Conservation (phyloP, 2,888 invertebrate species). For the Perithous albicinctus region DNA sequence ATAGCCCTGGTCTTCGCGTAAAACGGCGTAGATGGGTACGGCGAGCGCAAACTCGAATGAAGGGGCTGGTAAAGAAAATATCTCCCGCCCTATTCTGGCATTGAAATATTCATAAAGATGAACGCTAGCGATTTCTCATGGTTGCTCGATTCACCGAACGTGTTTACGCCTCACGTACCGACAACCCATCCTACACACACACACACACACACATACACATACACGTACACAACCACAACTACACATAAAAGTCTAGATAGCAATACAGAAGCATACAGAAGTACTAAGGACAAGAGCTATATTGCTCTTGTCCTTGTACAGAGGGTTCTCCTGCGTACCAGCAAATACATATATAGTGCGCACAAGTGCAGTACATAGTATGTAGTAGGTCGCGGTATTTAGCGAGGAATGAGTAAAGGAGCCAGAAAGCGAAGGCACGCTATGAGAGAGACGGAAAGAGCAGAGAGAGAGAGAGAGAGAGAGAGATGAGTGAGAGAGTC, state of each 20-base stretch:
- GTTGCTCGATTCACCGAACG: slow-evolving; percentile 58
- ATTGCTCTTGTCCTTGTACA: not conserved
- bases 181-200: not conserved
- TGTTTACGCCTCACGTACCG: slow-evolving; percentile 54
- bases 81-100: slow-evolving; percentile 30
- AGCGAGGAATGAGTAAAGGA: slow-evolving; percentile 49
- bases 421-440: slow-evolving; percentile 10
- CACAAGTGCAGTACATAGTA: slow-evolving; percentile 12
- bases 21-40: slow-evolving; percentile 45
- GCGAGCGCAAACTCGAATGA: slow-evolving; percentile 35
- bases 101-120: slow-evolving; percentile 67
- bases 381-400: slow-evolving; percentile 50
- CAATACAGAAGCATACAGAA: not conserved
- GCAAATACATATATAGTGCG: not conserved
- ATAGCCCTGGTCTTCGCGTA: slow-evolving; percentile 52
- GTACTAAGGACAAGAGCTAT: slow-evolving; percentile 4
- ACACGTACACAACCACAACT: too few relatives aligned
- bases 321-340: slow-evolving; percentile 4
- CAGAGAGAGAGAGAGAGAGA: slow-evolving; percentile 18
- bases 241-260: not conserved
- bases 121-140: slow-evolving; percentile 65
- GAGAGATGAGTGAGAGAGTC: not conserved
- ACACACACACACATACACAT: not conserved
- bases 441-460: slow-evolving; percentile 16
- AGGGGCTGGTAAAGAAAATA: slow-evolving; percentile 50